Evolutionary conservation across 2,888 invertebrate genomes (phyloP).

Genomic region (Agonopterix arenella): DNA sequence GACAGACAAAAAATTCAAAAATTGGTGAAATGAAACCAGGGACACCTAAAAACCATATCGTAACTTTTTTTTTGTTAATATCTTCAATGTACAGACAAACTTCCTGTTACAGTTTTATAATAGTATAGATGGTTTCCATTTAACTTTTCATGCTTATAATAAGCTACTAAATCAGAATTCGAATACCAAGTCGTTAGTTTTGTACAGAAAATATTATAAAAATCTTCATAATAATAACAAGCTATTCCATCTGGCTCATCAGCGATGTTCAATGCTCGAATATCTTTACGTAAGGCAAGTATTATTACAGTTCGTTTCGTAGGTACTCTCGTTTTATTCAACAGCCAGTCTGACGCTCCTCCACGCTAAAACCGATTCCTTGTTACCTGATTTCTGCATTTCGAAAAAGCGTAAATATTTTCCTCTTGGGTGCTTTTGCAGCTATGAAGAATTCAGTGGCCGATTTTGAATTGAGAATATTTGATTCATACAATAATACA

Average conservation of each 20-base stretch:
- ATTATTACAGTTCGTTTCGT: slow-evolving; percentile 50
- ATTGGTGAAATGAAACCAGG: no score
- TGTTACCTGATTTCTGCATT: slow-evolving; percentile 76
- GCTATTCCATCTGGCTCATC: not conserved
- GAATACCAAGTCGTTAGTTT: not conserved
- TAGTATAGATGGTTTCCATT: no score
- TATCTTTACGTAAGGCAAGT: slow-evolving; percentile 54
- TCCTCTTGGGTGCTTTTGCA: slow-evolving; percentile 65
- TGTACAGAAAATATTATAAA: not conserved
- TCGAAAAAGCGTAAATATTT: slow-evolving; percentile 75
- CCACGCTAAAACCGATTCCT: slow-evolving; percentile 73
- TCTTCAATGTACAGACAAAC: no score
- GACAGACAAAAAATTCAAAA: no score
- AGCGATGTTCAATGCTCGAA: slow-evolving; percentile 24
- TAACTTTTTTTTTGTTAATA: no score
- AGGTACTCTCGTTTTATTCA: slow-evolving; percentile 58
- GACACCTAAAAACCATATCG: no score
- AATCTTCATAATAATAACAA: not conserved
- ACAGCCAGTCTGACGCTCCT: slow-evolving; percentile 55
- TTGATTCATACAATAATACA: not conserved
- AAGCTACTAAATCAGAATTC: no score
- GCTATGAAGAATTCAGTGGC: slow-evolving; percentile 59
- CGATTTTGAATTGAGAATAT: not conserved
- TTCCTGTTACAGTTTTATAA: no score
- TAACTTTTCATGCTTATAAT: no score